Evolutionary conservation across 2,113 vertebrate species (phyloP), one percentile per base, ranked within the genome.

Genomic region (Brachypodius melanocephalos): DNA sequence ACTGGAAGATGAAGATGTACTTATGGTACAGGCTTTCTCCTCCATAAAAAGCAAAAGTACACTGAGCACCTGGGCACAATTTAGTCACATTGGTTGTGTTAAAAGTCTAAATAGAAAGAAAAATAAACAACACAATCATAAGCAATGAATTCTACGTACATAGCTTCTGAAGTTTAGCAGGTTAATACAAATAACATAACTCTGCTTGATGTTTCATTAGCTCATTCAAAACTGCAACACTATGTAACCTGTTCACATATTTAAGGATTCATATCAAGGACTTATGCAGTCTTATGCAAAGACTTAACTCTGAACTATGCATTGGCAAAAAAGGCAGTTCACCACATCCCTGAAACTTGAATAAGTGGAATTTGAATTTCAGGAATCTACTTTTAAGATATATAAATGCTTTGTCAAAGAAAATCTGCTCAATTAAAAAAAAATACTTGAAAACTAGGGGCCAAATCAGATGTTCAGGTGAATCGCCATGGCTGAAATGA

Each of bases 21-120:
- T 97, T 98, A 93, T 99, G 98, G 95, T 99, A 99, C 72, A 98
- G 49, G 65, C 97, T 98, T 97, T 99, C 98, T 71, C 98, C 99
- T 5, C 99, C 99, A 18, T 99, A 99, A 97, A 98, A 99, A 85
- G 98, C 98, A 95, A 99, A 99, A 84, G 98, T 98, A 94, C 99
- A 99, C 76, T 98, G 98, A 65, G 99, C 98, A 12, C 98, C 98
- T 0, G 98, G 98, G 86, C 99, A 99, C 78, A 97, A 85, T 94
- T 96, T 98, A 94, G 98, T 98, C 77, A 99, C 95, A 26, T 98
- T 98, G 80, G 98, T 99, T 74, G 97, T 96, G 87, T 97, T 98
- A 97, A 99, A 99, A 62, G 97, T 98, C 99, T 99, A 98, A 66
- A 93, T 45, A 78, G 91, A 75, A 79, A 96, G 48, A 97, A 94